These are phyloP conservation scores for Prorops nasuta DNA, from an alignment of 1,140 invertebrate species.

Conservation along the genomic window DNA sequence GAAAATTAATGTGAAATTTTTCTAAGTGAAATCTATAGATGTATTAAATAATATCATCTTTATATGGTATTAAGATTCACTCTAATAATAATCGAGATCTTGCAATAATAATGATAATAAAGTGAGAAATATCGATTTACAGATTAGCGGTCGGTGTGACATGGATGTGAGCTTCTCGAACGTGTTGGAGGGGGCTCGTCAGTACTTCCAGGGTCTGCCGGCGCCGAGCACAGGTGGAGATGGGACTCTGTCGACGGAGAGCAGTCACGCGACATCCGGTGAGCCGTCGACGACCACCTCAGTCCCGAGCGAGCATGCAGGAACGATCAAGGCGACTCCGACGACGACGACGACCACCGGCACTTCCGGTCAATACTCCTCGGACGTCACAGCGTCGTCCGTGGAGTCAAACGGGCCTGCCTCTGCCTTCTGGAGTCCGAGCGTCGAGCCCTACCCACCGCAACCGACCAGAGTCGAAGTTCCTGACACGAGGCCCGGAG, in stretches of 20 bases:
- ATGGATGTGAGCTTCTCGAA: conserved; percentile 77
- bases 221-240: conserved; percentile 58
- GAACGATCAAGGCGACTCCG: conserved; percentile 24
- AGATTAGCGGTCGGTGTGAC: conserved; percentile 57
- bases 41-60: no score
- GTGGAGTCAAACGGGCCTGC: conserved; percentile 18
- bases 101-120: no score
- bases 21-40: no score
- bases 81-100: no score
- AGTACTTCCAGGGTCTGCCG: conserved; percentile 76
- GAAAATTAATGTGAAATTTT: no score
- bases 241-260: conserved; percentile 49
- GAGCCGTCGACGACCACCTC: background rate
- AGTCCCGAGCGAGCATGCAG: conserved; percentile 18
- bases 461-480: conserved; percentile 48
- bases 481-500: conserved; percentile 46
- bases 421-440: conserved; percentile 40
- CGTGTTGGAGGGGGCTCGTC: conserved; percentile 75
- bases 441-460: conserved; percentile 45
- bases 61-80: no score
- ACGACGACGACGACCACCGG: conserved; percentile 15
- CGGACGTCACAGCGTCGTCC: conserved; percentile 31
- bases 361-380: conserved; percentile 18
- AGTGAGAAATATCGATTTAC: no score
- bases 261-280: conserved; percentile 42